These are phyloP conservation scores for Ips typographus DNA, from an alignment of 1,140 invertebrate species.

Conservation along the genomic window DNA sequence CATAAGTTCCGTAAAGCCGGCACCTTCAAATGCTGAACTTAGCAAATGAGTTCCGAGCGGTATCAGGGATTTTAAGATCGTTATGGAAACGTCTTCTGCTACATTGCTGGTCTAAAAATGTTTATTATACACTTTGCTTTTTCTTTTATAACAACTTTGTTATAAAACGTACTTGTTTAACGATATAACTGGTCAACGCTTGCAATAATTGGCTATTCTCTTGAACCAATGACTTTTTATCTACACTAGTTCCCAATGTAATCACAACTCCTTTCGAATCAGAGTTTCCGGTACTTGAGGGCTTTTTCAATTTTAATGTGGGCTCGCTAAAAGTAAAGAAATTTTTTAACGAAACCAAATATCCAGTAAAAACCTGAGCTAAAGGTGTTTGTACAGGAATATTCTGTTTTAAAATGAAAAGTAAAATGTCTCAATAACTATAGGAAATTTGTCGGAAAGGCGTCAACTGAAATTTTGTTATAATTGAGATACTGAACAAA, in stretches of 20 bases:
- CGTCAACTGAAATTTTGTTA: no score
- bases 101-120: constrained; percentile 56
- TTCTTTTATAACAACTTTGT: background rate
- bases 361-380: no score
- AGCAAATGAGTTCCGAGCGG: constrained; percentile 72
- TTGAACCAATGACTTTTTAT: constrained; percentile 56
- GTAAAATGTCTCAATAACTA: no score
- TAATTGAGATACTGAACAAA: no score
- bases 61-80: constrained; percentile 74
- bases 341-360: no score
- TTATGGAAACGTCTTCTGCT: constrained; percentile 68
- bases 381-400: no score
- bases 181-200: constrained; percentile 72
- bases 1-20: constrained; percentile 80
- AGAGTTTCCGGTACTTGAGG: constrained; percentile 10
- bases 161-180: constrained; percentile 58
- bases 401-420: no score
- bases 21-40: constrained; percentile 64
- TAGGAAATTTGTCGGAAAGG: no score
- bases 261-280: constrained; percentile 40
- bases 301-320: constrained; percentile 40
- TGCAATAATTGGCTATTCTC: constrained; percentile 75
- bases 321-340: constrained; percentile 37
- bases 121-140: no score
- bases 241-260: constrained; percentile 48